phyloP scores from a whole-genome alignment of 2,888 invertebrate genomes.

The Pseudoips prasinana region DNA sequence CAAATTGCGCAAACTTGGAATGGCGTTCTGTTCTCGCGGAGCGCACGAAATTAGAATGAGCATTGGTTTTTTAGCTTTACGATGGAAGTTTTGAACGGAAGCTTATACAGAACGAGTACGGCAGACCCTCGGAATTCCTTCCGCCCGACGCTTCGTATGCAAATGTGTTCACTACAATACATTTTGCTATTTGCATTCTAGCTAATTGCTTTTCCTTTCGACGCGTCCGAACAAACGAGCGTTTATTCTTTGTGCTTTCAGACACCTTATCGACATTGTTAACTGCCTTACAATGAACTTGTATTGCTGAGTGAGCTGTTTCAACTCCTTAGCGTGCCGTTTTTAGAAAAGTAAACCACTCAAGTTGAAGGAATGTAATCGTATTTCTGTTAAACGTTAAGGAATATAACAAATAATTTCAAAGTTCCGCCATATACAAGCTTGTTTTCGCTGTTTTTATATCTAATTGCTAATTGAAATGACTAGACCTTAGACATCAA shows the following conservation, averaged over 20 bases:
- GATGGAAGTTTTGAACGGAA: slow-evolving; percentile 55
- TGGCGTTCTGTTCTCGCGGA: slow-evolving; percentile 15
- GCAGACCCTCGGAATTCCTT: slow-evolving; percentile 49
- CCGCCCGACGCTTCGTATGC: slow-evolving; percentile 62
- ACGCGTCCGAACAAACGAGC: slow-evolving; percentile 52
- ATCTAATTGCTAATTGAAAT: no score
- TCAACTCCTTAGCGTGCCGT: no score
- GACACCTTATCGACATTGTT: slow-evolving; percentile 50
- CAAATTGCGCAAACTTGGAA: slow-evolving; percentile 27
- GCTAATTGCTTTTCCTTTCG: slow-evolving; percentile 77
- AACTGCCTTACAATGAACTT: slow-evolving; percentile 32
- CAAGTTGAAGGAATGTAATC: no score
- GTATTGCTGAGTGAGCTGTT: no score
- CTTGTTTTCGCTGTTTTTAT: no score
- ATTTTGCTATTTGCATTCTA: slow-evolving; percentile 69
- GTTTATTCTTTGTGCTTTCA: slow-evolving; percentile 51
- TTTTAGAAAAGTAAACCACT: no score
- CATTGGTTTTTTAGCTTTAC: slow-evolving; percentile 51
- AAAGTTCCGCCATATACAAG: no score
- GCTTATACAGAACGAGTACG: slow-evolving; percentile 45
- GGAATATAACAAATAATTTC: no score
- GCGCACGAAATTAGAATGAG: slow-evolving; percentile 26
- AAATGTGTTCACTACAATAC: slow-evolving; percentile 69
- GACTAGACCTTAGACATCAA: no score
- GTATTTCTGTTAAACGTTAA: no score